Evolutionary conservation across 2,113 vertebrate genomes (phyloP), one percentile per base, ranked within the genome.

Genomic region (Ictalurus furcatus): DNA sequence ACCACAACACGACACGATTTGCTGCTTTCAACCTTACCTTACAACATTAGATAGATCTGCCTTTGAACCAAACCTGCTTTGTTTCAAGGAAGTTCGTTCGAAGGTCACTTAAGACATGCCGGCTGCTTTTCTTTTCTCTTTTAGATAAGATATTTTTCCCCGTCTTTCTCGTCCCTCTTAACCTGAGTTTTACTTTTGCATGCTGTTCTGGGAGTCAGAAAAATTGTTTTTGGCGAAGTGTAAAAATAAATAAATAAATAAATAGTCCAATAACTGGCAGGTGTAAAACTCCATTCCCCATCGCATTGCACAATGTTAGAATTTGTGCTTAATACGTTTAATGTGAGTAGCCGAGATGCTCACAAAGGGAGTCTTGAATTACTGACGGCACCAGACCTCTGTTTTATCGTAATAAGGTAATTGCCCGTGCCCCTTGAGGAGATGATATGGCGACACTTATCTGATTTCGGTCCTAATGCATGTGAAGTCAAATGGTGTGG

Each of bases 401-500:
- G 34, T 85, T 59, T 91, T 88, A 89, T 92, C 85, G 80, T 52
- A 74, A 89, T 71, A 30, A 85, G 86, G 86, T 92, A 88, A 88
- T 89, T 91, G 78, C 90, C 78, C 73, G 52, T 34, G 71, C 23
- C 87, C 87, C 84, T 83, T 58, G 80, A 82, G 90, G 73, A 0
- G n/a, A 8, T 88, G 56, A 78, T 82, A 71, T 71, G 61, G 79
- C 21, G 52, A 48, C 63, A 71, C 21, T 82, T 78, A 89, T 79
- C 88, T 87, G 88, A 87, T 84, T 23, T 71, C n/a, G 30, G 83
- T 79, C 23, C 56, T 59, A n/a, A 58, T 78, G 40, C 16, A 84
- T 90, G 78, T 83, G 85, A 86, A 80, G 91, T 87, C 67, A 92
- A 84, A 92, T 87, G 76, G 82, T 88, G 85, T 21, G 4, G 92